Percentiles rank a stretch among this genome's conserved stretches.
Conservation (phyloP, 2,888 invertebrate genomes). For the Spisula solida region DNA sequence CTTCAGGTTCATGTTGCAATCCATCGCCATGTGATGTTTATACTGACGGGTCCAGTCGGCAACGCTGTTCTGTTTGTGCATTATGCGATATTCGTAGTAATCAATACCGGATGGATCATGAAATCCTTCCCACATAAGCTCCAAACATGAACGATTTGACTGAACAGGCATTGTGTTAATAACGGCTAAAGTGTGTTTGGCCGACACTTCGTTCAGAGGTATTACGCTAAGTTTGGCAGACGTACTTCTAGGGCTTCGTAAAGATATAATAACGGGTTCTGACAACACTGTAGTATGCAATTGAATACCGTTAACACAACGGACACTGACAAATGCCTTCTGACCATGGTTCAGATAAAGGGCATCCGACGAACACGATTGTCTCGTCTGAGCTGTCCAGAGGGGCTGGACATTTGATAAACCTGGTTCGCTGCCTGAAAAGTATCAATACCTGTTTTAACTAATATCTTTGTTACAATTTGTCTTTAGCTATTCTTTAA, state of each 20-base stretch:
- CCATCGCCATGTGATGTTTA: not conserved
- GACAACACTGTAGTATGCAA: conserved; percentile 2
- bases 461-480: too few relatives aligned
- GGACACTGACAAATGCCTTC: conserved; percentile 17
- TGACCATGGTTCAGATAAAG: conserved; percentile 31
- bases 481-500: too few relatives aligned
- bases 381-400: not conserved
- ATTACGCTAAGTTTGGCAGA: not conserved
- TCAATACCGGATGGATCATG: conserved; percentile 27
- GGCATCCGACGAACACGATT: not conserved
- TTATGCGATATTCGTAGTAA: conserved; percentile 41
- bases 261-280: not conserved
- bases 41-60: not conserved
- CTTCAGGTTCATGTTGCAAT: not conserved
- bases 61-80: not conserved
- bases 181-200: not conserved
- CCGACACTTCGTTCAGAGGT: not conserved
- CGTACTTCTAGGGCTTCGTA: not conserved
- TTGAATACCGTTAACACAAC: conserved; percentile 46
- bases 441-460: not conserved
- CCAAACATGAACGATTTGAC: conserved; percentile 25
- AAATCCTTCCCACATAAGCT: conserved; percentile 45
- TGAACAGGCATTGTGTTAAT: not conserved
- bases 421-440: conserved; percentile 36
- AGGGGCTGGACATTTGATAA: conserved; percentile 23